Percentiles rank a stretch among this genome's conserved stretches.
phyloP scores from a whole-genome alignment of 2,888 invertebrate species.

The Deroplatys truncata region DNA sequence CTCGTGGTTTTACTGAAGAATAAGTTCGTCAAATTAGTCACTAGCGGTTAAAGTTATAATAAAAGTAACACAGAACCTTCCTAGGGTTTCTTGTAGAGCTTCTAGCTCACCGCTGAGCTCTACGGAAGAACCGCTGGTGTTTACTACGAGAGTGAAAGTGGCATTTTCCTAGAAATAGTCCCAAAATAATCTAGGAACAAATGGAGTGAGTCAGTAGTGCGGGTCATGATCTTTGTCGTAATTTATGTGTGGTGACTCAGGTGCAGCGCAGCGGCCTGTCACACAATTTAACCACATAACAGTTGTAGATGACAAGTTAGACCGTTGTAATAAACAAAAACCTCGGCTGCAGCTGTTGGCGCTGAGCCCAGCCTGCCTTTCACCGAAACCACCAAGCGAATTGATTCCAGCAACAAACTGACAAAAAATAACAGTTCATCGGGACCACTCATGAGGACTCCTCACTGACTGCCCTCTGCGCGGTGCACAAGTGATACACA shows the following conservation, averaged over 20 bases:
- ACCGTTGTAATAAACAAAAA: background rate
- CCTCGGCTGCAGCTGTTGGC: background rate
- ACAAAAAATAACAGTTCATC: too few relatives aligned
- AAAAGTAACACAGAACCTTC: too few relatives aligned
- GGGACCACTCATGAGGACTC: too few relatives aligned
- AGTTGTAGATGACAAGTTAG: background rate
- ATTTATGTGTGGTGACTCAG: background rate
- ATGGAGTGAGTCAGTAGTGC: background rate
- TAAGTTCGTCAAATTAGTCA: too few relatives aligned
- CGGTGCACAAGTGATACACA: too few relatives aligned
- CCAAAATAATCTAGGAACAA: background rate
- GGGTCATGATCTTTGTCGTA: background rate
- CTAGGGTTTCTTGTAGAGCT: too few relatives aligned
- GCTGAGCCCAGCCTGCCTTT: background rate
- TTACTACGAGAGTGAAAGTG: too few relatives aligned
- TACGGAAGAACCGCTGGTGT: too few relatives aligned
- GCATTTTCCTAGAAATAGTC: background rate
- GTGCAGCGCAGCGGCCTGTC: background rate
- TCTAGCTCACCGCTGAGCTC: too few relatives aligned
- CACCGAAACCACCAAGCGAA: background rate
- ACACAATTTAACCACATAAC: background rate
- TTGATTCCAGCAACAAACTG: background rate
- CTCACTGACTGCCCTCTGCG: too few relatives aligned
- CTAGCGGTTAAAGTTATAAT: too few relatives aligned
- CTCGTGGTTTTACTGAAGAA: too few relatives aligned